A percentile compares a stretch with the other conserved stretches of the same genome.
Evolutionary conservation across 35 echinoderm and acorn worm genomes (phyloP).

Genomic region (Eucidaris tribuloides): DNA sequence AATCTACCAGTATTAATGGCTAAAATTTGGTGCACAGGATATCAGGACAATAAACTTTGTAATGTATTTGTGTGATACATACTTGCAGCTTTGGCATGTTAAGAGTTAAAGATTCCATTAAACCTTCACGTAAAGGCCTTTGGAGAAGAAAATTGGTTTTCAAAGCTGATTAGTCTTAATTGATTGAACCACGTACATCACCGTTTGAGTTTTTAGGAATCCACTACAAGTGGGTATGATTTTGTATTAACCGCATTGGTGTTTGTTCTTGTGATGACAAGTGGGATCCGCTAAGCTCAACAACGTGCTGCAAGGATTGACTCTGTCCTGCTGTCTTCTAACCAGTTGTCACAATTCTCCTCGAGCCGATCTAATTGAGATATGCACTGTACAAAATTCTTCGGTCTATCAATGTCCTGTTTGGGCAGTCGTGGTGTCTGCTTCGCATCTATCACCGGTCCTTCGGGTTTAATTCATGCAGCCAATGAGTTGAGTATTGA

Average conservation of each 20-base stretch:
- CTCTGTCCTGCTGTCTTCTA: conserved; percentile 64
- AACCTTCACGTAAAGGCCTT: no score
- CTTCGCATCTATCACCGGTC: conserved; percentile 57
- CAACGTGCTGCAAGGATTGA: conserved; percentile 78
- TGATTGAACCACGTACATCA: no score
- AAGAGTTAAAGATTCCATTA: no score
- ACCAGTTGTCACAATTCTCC: conserved; percentile 48
- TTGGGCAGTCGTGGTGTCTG: conserved; percentile 64
- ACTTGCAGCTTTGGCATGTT: no score
- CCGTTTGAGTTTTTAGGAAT: no score
- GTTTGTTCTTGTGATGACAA: conserved; percentile 19
- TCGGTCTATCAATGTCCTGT: conserved; percentile 64
- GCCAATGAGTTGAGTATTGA: not conserved
- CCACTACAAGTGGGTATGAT: no score
- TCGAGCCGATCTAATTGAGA: conserved; percentile 47
- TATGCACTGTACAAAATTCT: conserved; percentile 61
- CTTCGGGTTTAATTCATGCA: conserved; percentile 15
- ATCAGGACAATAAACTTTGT: no score
- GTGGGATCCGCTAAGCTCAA: conserved; percentile 92
- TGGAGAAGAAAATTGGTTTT: no score
- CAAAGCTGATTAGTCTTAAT: no score
- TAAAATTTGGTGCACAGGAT: no score
- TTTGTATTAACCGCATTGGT: not conserved
- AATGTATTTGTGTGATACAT: no score
- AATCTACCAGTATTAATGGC: no score